A percentile compares a stretch with the other conserved stretches of the same genome.
Conservation (phyloP, 2,113 vertebrate species). For the Seriola quinqueradiata region DNA sequence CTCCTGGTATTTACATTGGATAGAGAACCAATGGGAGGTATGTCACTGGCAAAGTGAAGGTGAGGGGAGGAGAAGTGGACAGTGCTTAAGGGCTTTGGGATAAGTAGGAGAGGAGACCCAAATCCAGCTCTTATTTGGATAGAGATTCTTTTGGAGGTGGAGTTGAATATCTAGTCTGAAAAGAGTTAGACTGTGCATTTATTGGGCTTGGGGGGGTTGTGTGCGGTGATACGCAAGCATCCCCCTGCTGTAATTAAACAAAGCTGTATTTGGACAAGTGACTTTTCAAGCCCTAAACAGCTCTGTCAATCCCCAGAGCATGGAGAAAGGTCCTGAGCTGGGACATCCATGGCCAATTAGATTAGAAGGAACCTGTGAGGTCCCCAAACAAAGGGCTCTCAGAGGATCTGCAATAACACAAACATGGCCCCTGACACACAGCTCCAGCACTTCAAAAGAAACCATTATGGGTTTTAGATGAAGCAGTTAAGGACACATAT, state of each 20-base stretch:
- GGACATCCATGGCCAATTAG: conserved; percentile 71
- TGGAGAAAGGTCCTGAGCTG: conserved; percentile 67
- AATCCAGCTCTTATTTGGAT: conserved; percentile 80
- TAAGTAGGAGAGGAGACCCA: conserved; percentile 71
- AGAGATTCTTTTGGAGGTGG: conserved; percentile 75
- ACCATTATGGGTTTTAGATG: conserved; percentile 50
- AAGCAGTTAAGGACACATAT: conserved; percentile 49
- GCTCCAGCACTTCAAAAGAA: conserved; percentile 69
- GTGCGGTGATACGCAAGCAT: conserved; percentile 70
- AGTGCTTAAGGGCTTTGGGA: conserved; percentile 77
- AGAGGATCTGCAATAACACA: conserved; percentile 77
- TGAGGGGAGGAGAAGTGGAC: conserved; percentile 68
- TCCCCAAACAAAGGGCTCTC: conserved; percentile 73
- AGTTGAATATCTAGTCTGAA: conserved; percentile 66
- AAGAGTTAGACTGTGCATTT: conserved; percentile 66
- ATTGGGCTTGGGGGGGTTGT: conserved; percentile 54
- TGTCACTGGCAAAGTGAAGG: conserved; percentile 77
- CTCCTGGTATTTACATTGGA: conserved; percentile 83
- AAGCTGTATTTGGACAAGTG: conserved; percentile 77
- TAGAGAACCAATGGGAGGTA: conserved; percentile 72
- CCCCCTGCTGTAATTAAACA: conserved; percentile 79
- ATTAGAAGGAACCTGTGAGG: conserved; percentile 76
- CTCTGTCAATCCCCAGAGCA: conserved; percentile 69
- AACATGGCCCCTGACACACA: conserved; percentile 75
- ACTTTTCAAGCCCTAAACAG: conserved; percentile 72